phyloP scores from a whole-genome alignment of 2,113 vertebrate genomes.

The Sander vitreus region DNA sequence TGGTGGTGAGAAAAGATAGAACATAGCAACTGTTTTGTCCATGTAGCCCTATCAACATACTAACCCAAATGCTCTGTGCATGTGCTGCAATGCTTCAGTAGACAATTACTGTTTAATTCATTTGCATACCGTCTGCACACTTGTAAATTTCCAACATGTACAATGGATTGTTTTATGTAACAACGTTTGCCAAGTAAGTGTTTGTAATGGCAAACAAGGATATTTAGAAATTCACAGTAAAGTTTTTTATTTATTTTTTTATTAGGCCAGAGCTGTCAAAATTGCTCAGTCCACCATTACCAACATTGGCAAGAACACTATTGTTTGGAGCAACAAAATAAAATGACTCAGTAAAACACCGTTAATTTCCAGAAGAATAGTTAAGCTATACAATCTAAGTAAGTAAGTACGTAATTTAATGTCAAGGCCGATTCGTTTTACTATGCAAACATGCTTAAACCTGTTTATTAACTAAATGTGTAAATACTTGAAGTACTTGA shows the following conservation, averaged over 20 bases:
- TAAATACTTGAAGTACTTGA: neutral
- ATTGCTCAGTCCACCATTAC: neutral
- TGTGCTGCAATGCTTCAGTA: constrained; percentile 16
- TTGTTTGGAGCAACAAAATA: constrained; percentile 19
- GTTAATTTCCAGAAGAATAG: constrained; percentile 9
- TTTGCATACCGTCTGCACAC: constrained; percentile 6
- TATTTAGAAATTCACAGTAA: neutral
- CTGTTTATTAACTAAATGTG: constrained; percentile 12
- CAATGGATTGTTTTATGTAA: constrained; percentile 13
- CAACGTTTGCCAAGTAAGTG: constrained; percentile 1
- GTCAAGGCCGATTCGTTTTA: constrained; percentile 17
- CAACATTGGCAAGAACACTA: neutral
- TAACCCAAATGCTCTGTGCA: constrained; percentile 41
- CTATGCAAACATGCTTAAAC: neutral
- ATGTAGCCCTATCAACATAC: constrained; percentile 34
- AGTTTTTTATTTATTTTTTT: constrained; percentile 1
- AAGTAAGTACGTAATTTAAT: neutral
- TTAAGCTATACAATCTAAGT: constrained; percentile 3
- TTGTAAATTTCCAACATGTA: constrained; percentile 25
- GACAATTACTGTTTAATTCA: constrained; percentile 19
- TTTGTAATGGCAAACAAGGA: neutral
- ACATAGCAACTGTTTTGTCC: constrained; percentile 48
- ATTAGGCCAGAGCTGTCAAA: neutral
- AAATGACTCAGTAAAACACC: neutral
- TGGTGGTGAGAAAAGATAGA: constrained; percentile 51